Conservation (phyloP, 2,888 invertebrate genomes). For the Lasius platythorax region DNA sequence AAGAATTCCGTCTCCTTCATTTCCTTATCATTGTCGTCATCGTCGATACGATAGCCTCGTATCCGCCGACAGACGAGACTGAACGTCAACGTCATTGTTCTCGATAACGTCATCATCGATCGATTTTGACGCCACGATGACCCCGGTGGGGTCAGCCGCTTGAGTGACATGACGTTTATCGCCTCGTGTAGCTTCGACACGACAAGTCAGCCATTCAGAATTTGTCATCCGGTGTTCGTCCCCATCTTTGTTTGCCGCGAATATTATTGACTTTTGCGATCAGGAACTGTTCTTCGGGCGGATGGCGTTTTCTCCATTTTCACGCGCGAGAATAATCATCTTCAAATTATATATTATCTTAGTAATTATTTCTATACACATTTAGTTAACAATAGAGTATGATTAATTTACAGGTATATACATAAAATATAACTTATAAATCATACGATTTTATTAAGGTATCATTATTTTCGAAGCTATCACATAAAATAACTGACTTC, state of each 20-base stretch:
- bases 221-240: slow-evolving; percentile 36
- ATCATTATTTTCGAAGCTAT: neutral
- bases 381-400: neutral
- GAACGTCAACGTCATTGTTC: slow-evolving; percentile 68
- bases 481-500: slow-evolving; percentile 18
- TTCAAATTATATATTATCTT: neutral
- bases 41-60: slow-evolving; percentile 56
- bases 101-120: slow-evolving; percentile 66
- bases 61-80: slow-evolving; percentile 62
- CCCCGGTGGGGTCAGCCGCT: slow-evolving; percentile 62
- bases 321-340: neutral
- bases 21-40: slow-evolving; percentile 5
- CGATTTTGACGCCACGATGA: slow-evolving; percentile 62
- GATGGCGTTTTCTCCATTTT: neutral
- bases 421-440: neutral
- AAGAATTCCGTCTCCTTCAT: neutral
- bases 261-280: slow-evolving; percentile 22
- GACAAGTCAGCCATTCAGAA: slow-evolving; percentile 53
- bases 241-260: neutral
- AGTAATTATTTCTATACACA: neutral
- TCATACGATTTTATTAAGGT: neutral
- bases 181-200: slow-evolving; percentile 54
- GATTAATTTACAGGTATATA: neutral
- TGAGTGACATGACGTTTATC: slow-evolving; percentile 73
- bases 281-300: neutral